Base-by-base conservation (phyloP, 1,140 invertebrate species). In the Amyelois transitella region DNA sequence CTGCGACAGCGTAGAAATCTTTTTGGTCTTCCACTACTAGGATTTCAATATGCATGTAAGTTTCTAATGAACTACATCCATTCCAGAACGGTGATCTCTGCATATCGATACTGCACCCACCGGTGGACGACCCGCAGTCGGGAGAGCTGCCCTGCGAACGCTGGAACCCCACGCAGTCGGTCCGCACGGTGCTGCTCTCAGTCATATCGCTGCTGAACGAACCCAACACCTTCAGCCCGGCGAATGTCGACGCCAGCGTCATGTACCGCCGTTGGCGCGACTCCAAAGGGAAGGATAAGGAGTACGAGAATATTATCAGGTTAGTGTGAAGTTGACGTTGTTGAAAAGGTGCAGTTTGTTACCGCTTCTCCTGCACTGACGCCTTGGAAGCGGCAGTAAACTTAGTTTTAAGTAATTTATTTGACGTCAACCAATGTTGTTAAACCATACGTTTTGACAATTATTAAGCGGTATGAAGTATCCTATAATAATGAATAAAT, bases 111-210 rank as follows among this genome's bases (percentile, higher is more conserved):
- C 91, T 99, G 44, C 99, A 99, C 89, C 98, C 99, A 51, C 98
- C 99, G 20, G 94, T 99, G 51, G 98, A 99, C 89, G 98, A 99
- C 90, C 98, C 98, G 38, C 98, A 99, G 77, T 99, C 96, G 72
- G 98, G 98, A 7, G 98, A 99, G 87, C 87, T 99, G 67, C 97
- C 99, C 0, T 99, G 97, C 89, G 99, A 99, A 90, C 94, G 98
- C 86, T 99, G 99, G 98, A 99, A 99, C 91, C 99, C 99, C 22
- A 99, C 99, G 53, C 99, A 99, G 90, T 99, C 97, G 85, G 98
- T 99, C 59, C 94, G 98, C 81, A 99, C 98, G 54, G 97, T 99
- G 76, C 90, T 99, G 53, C 91, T 99, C 22, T 99, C 97, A 66
- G 98, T 99, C 48, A 99, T 99, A 69, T 99, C 98, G 17, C 91